Conservation (phyloP, 2,888 invertebrate species). For the Cantharis flavilabris region DNA sequence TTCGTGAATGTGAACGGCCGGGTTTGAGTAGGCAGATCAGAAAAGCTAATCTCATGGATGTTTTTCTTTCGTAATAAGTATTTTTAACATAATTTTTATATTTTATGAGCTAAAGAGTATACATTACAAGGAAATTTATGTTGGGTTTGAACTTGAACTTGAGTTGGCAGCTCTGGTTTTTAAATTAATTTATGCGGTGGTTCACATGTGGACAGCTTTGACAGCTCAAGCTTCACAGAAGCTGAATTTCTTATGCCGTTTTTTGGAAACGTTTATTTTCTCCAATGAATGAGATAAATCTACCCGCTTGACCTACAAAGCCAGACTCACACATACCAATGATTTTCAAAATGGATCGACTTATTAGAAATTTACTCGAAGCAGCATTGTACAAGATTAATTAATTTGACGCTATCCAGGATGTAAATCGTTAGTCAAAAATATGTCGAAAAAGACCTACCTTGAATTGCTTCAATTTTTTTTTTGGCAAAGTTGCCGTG, state of each 20-base stretch:
- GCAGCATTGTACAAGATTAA: background rate
- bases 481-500: background rate
- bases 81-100: background rate
- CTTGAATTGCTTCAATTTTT: background rate
- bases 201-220: background rate
- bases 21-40: constrained; percentile 17
- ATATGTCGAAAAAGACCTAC: background rate
- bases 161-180: background rate
- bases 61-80: background rate
- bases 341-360: background rate
- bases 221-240: background rate
- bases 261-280: background rate
- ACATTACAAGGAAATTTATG: background rate
- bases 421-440: background rate
- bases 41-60: constrained; percentile 11
- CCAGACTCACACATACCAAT: background rate
- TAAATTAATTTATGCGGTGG: background rate
- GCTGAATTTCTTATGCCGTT: background rate
- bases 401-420: background rate
- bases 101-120: background rate
- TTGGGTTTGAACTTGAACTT: background rate
- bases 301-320: background rate
- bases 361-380: background rate
- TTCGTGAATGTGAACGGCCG: constrained; percentile 22
- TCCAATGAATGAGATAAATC: background rate